Evolutionary conservation across 2,888 invertebrate species (phyloP).

Genomic region (Yponomeuta malinellus): DNA sequence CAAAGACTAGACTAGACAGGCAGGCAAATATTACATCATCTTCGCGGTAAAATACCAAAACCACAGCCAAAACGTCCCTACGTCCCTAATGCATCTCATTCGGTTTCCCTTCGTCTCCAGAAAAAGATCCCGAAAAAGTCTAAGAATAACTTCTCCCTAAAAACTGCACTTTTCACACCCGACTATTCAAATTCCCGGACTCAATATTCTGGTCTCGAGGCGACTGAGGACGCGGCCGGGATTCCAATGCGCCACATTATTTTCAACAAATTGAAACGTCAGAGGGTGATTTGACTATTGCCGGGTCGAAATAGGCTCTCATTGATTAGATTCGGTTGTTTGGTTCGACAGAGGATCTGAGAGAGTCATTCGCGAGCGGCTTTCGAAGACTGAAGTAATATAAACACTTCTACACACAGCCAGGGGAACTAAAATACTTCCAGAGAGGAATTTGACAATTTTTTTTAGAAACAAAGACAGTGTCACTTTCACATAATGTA

Average conservation of each 20-base stretch:
- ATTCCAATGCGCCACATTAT: constrained; percentile 42
- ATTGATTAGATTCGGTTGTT: neutral
- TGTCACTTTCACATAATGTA: no score
- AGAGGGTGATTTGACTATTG: constrained; percentile 19
- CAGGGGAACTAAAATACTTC: no score
- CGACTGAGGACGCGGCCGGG: constrained; percentile 27
- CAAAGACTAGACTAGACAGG: no score
- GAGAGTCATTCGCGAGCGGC: neutral
- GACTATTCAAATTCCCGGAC: constrained; percentile 23
- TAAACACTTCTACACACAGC: no score
- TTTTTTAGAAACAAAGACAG: no score
- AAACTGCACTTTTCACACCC: neutral
- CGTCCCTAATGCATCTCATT: no score
- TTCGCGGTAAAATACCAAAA: no score
- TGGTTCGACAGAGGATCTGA: neutral
- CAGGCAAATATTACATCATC: no score
- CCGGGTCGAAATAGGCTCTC: neutral
- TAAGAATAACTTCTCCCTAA: neutral
- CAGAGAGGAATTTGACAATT: no score
- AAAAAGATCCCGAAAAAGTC: no score
- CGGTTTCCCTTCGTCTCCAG: neutral
- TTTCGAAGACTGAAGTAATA: neutral
- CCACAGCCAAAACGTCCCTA: no score
- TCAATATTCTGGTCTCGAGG: constrained; percentile 35
- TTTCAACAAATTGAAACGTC: constrained; percentile 59